Evolutionary conservation across 2,797 vertebrate genomes (phyloP), one percentile per base, ranked within the genome.

Genomic region (Limnodromus scolopaceus): DNA sequence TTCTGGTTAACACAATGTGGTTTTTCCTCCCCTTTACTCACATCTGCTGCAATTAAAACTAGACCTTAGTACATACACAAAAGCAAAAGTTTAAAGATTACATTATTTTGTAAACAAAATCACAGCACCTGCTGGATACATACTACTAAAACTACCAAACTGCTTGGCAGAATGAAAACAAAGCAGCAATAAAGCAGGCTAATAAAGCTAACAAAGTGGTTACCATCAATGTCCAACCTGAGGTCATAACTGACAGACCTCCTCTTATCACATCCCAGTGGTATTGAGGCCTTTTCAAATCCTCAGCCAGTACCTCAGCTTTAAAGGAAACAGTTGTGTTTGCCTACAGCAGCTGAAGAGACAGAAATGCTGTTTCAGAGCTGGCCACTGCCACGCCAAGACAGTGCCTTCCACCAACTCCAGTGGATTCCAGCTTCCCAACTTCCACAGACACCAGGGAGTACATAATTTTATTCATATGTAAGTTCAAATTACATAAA

Each of bases 311-410:
- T 27, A 61, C 46, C 36, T 66, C 71, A 74, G 20, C 69, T 75
- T 83, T 58, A 34, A 54, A 51, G 27, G 32, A 69, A 79, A 53
- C 10, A 30, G 16, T 24, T 3, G 4, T 11, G 48, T 11, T 81
- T 63, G 66, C 12, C 24, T 24, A 32, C 5, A 58, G 61, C 5
- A 6, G 68, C 34, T 30, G 34, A 61, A 38, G 32, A 43, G 34
- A 32, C 41, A 81, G 60, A 61, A 85, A 45, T 0, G 3, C 20
- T 7, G 10, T 11, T 38, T 55, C 3, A 0, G 32, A 74, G 64
- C n/a, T 55, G 0, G 0, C 36, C 0, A 1, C 8, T 63, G 22
- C 41, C 0, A 0, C 65, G 69, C 27, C 54, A 36, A 69, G 30
- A 54, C 0, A 0, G 28, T 32, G 9, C 28, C 68, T 69, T 80